These are phyloP conservation scores for Periplaneta americana DNA, from an alignment of 1,140 invertebrate species.

Conservation along the genomic window DNA sequence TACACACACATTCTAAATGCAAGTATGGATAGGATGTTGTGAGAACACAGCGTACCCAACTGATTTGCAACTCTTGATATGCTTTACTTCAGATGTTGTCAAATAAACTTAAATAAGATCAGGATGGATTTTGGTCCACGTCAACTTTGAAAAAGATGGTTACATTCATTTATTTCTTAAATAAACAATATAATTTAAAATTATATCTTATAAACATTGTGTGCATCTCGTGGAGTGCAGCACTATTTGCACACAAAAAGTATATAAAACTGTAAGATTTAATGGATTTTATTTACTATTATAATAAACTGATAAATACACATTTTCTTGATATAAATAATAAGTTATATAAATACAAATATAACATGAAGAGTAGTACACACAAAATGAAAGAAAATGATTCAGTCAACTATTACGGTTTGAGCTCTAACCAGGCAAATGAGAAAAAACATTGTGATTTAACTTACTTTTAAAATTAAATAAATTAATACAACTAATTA, in stretches of 20 bases:
- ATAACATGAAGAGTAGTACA: slow-evolving; percentile 8
- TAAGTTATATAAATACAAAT: slow-evolving; percentile 19
- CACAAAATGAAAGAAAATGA: slow-evolving; percentile 6
- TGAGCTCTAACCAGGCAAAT: slow-evolving; percentile 9
- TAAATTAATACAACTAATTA: slow-evolving; percentile 13
- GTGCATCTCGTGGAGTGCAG: neutral
- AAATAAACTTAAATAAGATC: too few relatives aligned
- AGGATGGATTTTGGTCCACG: neutral
- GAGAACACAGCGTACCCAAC: neutral
- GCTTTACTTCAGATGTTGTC: neutral
- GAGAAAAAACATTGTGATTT: neutral
- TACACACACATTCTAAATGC: neutral
- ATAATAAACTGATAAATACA: slow-evolving; percentile 6
- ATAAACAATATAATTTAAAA: neutral
- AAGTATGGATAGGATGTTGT: neutral
- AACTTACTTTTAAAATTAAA: slow-evolving; percentile 10
- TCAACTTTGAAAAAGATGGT: neutral
- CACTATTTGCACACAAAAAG: neutral
- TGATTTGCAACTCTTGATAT: neutral
- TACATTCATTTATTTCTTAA: neutral
- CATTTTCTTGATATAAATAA: slow-evolving; percentile 7
- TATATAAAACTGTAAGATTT: slow-evolving; percentile 9
- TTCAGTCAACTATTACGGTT: slow-evolving; percentile 4
- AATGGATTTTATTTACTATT: slow-evolving; percentile 3
- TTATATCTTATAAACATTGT: neutral